Base-by-base conservation (phyloP, 2,888 invertebrate genomes). In the Tortricodes alternella region DNA sequence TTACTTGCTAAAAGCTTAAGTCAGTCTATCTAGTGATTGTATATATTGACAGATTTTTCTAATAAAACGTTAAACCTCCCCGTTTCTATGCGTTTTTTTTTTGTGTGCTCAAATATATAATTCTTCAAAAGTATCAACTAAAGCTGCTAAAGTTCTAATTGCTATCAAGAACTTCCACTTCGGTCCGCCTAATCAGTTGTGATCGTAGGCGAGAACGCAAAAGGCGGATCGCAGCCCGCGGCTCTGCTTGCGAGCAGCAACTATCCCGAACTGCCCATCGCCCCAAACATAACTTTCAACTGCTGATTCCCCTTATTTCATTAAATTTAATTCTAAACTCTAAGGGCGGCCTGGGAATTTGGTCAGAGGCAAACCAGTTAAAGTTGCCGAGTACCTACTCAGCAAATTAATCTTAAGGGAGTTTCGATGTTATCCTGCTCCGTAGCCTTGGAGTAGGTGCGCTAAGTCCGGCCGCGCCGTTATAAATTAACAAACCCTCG, bases 381-480 rank as follows among this genome's bases (percentile, higher is more conserved):
- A 89, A 89, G 85, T 89, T 90, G 79, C 77, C 73, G 74, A 84
- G 85, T 80, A 82, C 74, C 70, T 80, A 75, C 85, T 82, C 77
- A 73, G 78, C 82, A 89, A 89, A 90, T 90, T 90, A 90, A 89
- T 89, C 89, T 90, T 89, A 80, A 83, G 89, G 88, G 89, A 89
- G 87, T 87, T 87, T 82, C 83, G 80, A 85, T 85, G 85, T 82
- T 87, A 85, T 85, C 85, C 83, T 76, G 74, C 66, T 80, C 72
- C 68, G 71, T 70, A 74, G 80, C 78, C 82, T 81, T 77, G 76
- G 68, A 84, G 81, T 56, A 56, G 56, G 56, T 78, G 73, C 71
- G 77, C 78, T 72, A 80, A 84, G 82, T 83, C 83, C 74, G 78
- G 78, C 76, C 76, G 80, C 82, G 78, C 76, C 80, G 81, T 82